Conservation (phyloP, 2,113 vertebrate species). For the Bucco capensis region DNA sequence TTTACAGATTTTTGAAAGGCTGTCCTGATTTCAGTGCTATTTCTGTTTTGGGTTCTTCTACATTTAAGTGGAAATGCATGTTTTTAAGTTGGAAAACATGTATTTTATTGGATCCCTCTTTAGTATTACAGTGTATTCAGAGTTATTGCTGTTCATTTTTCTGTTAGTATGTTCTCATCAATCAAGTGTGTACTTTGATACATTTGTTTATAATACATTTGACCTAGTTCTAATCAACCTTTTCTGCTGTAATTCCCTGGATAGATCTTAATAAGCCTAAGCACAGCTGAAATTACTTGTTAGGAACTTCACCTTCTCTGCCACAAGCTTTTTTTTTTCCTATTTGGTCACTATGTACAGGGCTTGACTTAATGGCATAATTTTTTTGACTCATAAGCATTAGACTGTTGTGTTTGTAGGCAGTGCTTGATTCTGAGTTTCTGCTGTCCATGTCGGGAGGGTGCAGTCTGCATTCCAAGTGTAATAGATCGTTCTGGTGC, state of each 20-base stretch:
- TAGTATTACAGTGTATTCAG: neutral
- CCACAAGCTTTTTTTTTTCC: neutral
- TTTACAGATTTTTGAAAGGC: neutral
- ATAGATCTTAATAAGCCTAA: conserved; percentile 17
- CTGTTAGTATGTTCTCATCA: conserved; percentile 8
- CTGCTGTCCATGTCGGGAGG: neutral
- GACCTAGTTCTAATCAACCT: conserved; percentile 61
- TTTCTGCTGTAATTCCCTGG: conserved; percentile 48
- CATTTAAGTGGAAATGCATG: neutral
- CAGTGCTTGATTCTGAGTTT: neutral
- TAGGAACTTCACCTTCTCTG: neutral
- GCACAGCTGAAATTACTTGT: neutral
- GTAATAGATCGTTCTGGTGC: neutral
- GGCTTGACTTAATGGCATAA: neutral
- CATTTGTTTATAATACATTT: conserved; percentile 52
- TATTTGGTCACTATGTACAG: neutral
- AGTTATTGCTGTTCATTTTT: neutral
- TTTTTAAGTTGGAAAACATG: neutral
- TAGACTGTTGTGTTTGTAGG: neutral
- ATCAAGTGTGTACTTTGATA: neutral
- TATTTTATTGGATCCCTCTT: neutral
- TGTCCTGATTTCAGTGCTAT: neutral
- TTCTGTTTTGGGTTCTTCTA: neutral
- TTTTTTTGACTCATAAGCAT: neutral
- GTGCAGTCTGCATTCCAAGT: neutral